Percentiles rank a stretch among this genome's conserved stretches.
phyloP scores from a whole-genome alignment of 53 echinoderm and acorn worm species.

The Echinometra lucunter region DNA sequence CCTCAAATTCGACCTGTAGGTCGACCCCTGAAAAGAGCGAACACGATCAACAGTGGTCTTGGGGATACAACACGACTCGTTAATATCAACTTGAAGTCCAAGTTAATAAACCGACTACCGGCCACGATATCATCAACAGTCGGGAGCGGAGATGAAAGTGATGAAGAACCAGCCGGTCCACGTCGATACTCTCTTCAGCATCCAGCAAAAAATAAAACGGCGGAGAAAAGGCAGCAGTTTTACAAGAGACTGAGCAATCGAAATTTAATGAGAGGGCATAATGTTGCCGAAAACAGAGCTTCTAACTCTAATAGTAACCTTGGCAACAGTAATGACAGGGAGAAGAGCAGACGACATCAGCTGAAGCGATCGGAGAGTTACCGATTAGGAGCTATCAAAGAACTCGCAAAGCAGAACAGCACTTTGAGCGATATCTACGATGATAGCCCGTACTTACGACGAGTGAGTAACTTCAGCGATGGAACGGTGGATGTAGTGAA shows the following conservation, averaged over 20 bases:
- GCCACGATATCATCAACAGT: slow-evolving; percentile 29
- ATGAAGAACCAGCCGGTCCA: not conserved
- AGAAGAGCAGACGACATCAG: not conserved
- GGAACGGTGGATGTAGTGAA: slow-evolving; percentile 45
- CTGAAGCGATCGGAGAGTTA: slow-evolving; percentile 27
- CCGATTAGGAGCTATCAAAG: slow-evolving; percentile 37
- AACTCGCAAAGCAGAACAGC: slow-evolving; percentile 45
- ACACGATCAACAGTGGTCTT: not conserved
- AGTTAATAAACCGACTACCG: slow-evolving; percentile 31
- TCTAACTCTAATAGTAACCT: not conserved
- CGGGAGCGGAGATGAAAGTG: not conserved
- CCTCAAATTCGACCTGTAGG: slow-evolving; percentile 8
- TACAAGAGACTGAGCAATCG: slow-evolving; percentile 44
- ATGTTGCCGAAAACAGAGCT: not conserved
- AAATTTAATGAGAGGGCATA: not conserved
- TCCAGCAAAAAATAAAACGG: not conserved
- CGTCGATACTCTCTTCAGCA: not conserved
- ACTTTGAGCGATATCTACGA: slow-evolving; percentile 47
- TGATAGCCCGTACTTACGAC: slow-evolving; percentile 42
- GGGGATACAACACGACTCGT: slow-evolving; percentile 4
- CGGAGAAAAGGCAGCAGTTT: not conserved
- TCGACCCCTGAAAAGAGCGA: not conserved
- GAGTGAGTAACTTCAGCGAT: slow-evolving; percentile 35
- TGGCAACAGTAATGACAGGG: not conserved
- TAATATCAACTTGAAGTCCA: not conserved